Evolutionary conservation across 2,888 invertebrate species (phyloP).

Genomic region (Leptopilina myrica): DNA sequence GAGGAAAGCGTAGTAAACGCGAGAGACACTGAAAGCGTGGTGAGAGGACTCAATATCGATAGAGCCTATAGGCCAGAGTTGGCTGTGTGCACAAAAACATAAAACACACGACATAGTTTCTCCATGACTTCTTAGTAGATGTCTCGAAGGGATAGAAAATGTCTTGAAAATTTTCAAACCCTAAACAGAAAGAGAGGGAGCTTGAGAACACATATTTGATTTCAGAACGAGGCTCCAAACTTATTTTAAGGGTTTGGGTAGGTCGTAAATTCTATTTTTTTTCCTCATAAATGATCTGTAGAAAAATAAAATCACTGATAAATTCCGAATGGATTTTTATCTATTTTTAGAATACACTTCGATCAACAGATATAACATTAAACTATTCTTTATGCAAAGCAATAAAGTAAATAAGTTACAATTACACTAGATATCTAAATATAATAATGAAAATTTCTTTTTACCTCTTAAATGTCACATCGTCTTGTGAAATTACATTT

Average conservation of each 20-base stretch:
- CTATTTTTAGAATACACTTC: neutral
- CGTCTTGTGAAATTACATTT: no score
- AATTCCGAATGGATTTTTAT: neutral
- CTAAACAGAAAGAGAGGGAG: neutral
- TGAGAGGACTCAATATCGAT: neutral
- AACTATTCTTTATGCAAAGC: no score
- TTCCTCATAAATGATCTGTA: neutral
- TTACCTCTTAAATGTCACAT: no score
- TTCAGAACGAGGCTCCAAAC: neutral
- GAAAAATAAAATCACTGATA: neutral
- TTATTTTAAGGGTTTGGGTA: neutral
- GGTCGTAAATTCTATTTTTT: neutral
- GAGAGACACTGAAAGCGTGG: conserved; percentile 3
- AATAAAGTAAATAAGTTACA: no score
- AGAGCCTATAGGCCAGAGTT: conserved; percentile 2
- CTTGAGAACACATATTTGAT: neutral
- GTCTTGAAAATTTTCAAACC: conserved; percentile 10
- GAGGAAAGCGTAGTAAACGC: conserved; percentile 10
- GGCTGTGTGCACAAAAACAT: conserved; percentile 3
- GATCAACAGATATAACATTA: neutral
- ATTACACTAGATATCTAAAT: no score
- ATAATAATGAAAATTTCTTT: no score
- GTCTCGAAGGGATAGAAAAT: conserved; percentile 6
- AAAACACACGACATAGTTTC: neutral
- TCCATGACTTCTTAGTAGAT: conserved; percentile 1